Percentiles rank a stretch among this genome's conserved stretches.
Conservation (phyloP, 2,113 vertebrate genomes). For the Pionites leucogaster region DNA sequence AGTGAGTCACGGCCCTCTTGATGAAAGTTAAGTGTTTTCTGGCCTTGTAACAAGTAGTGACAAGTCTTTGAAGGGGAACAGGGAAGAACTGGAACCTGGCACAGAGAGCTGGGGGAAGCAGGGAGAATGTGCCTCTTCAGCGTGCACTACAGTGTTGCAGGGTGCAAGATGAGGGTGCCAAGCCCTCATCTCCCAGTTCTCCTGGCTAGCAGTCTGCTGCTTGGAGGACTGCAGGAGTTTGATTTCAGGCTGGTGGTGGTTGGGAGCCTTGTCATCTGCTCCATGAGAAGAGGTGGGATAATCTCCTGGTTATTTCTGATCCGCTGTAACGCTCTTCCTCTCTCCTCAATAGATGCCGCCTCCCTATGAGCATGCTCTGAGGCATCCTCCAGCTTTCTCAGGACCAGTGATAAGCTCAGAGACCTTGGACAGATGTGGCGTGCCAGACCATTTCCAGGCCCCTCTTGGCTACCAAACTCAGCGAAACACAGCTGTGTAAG, state of each 20-base stretch:
- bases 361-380: constrained; percentile 71
- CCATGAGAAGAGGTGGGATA: not conserved
- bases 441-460: not conserved
- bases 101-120: rapidly evolving
- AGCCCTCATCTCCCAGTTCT: not conserved
- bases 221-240: not conserved
- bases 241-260: not conserved
- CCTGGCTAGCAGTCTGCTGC: not conserved
- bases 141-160: rapidly evolving
- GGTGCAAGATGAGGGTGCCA: not conserved
- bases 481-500: not conserved
- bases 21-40: not conserved
- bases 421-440: not conserved
- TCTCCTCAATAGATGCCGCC: constrained; percentile 66
- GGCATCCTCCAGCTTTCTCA: constrained; percentile 50
- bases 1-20: rapidly evolving
- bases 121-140: not conserved
- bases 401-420: constrained; percentile 7
- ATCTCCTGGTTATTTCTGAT: not conserved
- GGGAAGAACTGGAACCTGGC: not conserved
- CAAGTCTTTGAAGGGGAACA: not conserved
- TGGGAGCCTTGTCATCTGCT: not conserved
- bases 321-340: not conserved
- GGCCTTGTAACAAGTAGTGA: not conserved
- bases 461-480: not conserved